Percentiles rank a stretch among this genome's conserved stretches.
These are phyloP conservation scores for Ptilodon capucinus DNA, from an alignment of 2,888 invertebrate species.

Conservation along the genomic window DNA sequence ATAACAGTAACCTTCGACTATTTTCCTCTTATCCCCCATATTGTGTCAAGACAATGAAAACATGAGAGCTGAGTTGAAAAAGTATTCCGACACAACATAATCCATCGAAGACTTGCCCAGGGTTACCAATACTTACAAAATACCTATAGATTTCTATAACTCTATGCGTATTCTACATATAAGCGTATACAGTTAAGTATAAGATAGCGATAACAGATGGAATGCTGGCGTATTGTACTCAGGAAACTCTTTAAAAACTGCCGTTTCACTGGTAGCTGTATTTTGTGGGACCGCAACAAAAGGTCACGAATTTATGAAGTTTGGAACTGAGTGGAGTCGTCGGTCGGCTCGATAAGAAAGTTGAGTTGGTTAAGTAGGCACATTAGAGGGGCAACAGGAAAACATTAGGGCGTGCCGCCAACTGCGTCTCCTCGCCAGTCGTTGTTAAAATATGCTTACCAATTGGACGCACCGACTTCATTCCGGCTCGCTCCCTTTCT, in stretches of 20 bases:
- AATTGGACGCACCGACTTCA: conserved; percentile 67
- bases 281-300: conserved; percentile 9
- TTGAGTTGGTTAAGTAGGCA: conserved; percentile 78
- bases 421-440: conserved; percentile 44
- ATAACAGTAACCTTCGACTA: background rate
- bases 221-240: too few species aligned
- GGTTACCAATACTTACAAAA: too few species aligned
- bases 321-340: conserved; percentile 61
- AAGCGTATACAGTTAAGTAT: too few species aligned
- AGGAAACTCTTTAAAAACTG: too few species aligned
- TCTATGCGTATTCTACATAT: too few species aligned
- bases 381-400: conserved; percentile 75
- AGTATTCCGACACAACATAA: background rate
- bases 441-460: conserved; percentile 76
- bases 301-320: conserved; percentile 58
- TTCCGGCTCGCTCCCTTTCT: conserved; percentile 42
- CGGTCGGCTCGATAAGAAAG: conserved; percentile 76
- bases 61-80: background rate
- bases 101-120: too few species aligned
- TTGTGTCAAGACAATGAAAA: background rate
- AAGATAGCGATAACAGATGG: too few species aligned
- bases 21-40: background rate
- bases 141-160: too few species aligned
- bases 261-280: too few species aligned
- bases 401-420: conserved; percentile 65